Percentiles rank a stretch among this genome's conserved stretches.
phyloP scores from a whole-genome alignment of 2,797 vertebrate species.

The Aselliscus stoliczkanus region DNA sequence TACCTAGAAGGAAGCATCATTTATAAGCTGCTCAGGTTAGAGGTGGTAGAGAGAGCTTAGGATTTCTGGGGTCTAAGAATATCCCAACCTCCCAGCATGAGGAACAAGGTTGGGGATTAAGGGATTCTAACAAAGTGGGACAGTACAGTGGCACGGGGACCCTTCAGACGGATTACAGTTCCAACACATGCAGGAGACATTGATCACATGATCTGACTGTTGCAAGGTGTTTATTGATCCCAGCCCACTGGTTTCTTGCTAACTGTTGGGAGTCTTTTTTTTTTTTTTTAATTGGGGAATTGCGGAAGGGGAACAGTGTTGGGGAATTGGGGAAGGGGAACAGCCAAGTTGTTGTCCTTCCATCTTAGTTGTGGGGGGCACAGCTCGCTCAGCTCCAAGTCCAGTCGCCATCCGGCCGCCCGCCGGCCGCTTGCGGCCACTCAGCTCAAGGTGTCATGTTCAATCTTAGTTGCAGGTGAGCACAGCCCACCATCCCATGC shows the following conservation, averaged over 20 bases:
- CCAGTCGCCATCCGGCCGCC: no score
- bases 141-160: rapidly evolving
- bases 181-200: rapidly evolving
- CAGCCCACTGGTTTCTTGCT: neutral
- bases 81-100: neutral
- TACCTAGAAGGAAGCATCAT: neutral
- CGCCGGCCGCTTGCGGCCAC: no score
- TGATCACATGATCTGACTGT: rapidly evolving
- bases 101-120: neutral
- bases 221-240: rapidly evolving
- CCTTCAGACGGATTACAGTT: rapidly evolving
- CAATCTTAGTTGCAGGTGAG: no score
- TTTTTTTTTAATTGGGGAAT: no score
- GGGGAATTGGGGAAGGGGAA: no score
- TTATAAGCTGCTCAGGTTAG: neutral
- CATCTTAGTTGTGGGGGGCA: no score
- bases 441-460: no score
- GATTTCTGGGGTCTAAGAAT: neutral
- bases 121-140: neutral
- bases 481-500: no score
- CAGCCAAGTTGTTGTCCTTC: no score
- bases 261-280: no score
- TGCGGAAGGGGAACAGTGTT: no score
- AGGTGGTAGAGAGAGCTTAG: neutral
- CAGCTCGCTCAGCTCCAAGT: no score